phyloP scores from a whole-genome alignment of 2,888 invertebrate species.

The Alitta virens region DNA sequence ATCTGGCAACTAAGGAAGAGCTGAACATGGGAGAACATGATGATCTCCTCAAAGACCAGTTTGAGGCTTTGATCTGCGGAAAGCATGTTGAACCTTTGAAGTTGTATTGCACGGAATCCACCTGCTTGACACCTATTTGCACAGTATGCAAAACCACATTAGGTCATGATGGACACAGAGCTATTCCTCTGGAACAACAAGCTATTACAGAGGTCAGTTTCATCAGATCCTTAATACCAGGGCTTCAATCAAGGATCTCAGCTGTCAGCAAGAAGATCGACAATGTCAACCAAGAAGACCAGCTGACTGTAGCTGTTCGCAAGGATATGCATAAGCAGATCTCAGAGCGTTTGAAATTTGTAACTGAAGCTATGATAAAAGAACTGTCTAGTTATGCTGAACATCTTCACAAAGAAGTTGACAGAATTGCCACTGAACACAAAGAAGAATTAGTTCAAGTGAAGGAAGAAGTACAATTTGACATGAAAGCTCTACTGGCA shows the following conservation, averaged over 20 bases:
- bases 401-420: slow-evolving; percentile 29
- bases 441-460: slow-evolving; percentile 22
- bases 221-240: slow-evolving; percentile 19
- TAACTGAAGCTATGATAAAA: slow-evolving; percentile 27
- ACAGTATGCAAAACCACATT: slow-evolving; percentile 31
- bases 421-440: slow-evolving; percentile 31
- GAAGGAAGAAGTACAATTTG: slow-evolving; percentile 20
- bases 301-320: slow-evolving; percentile 26
- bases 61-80: slow-evolving; percentile 33
- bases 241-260: slow-evolving; percentile 23
- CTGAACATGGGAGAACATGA: slow-evolving; percentile 28
- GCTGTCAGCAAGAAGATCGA: slow-evolving; percentile 25
- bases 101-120: slow-evolving; percentile 29
- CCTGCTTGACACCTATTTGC: slow-evolving; percentile 32
- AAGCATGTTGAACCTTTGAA: slow-evolving; percentile 30
- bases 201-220: slow-evolving; percentile 23
- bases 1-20: slow-evolving; percentile 27
- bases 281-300: slow-evolving; percentile 30
- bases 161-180: slow-evolving; percentile 30
- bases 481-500: slow-evolving; percentile 24
- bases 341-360: slow-evolving; percentile 28
- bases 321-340: slow-evolving; percentile 30
- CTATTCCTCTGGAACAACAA: slow-evolving; percentile 28
- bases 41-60: slow-evolving; percentile 29
- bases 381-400: slow-evolving; percentile 30